A percentile compares a stretch with the other conserved stretches of the same genome.
Conservation (phyloP, 2,797 vertebrate species). For the Siniperca scherzeri region DNA sequence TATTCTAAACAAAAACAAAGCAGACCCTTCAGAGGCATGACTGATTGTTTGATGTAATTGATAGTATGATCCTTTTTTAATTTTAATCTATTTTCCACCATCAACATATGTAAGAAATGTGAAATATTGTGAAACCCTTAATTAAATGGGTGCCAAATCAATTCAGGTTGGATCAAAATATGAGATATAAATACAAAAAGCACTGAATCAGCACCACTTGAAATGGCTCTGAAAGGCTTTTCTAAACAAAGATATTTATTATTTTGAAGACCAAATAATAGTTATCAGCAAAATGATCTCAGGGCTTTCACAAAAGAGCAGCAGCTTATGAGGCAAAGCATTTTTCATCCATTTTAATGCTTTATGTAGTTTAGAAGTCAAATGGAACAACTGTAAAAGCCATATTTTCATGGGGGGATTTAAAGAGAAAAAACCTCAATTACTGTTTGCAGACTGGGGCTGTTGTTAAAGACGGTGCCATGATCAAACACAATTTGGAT, state of each 20-base stretch:
- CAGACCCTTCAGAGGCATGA: neutral
- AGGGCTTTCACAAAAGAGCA: conserved; percentile 46
- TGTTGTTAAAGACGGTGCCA: conserved; percentile 71
- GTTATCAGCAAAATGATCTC: conserved; percentile 56
- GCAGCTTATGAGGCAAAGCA: conserved; percentile 57
- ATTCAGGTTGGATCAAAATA: conserved; percentile 22
- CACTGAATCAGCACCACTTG: conserved; percentile 12
- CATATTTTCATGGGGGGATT: conserved; percentile 64
- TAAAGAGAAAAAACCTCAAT: conserved; percentile 62
- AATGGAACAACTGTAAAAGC: conserved; percentile 61
- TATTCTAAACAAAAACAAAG: neutral
- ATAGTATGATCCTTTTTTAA: neutral
- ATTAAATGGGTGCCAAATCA: conserved; percentile 11
- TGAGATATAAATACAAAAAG: conserved; percentile 32
- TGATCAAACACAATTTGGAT: conserved; percentile 87
- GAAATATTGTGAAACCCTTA: conserved; percentile 18
- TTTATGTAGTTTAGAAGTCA: conserved; percentile 53
- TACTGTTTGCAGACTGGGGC: conserved; percentile 77
- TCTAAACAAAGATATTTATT: conserved; percentile 36
- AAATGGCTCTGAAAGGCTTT: conserved; percentile 29
- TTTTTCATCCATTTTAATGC: conserved; percentile 59
- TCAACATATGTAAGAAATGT: neutral
- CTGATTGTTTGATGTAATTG: conserved; percentile 4
- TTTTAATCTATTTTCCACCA: neutral
- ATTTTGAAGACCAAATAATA: conserved; percentile 50